phyloP scores from a whole-genome alignment of 1,140 invertebrate genomes.

The Leucophenga varia region DNA sequence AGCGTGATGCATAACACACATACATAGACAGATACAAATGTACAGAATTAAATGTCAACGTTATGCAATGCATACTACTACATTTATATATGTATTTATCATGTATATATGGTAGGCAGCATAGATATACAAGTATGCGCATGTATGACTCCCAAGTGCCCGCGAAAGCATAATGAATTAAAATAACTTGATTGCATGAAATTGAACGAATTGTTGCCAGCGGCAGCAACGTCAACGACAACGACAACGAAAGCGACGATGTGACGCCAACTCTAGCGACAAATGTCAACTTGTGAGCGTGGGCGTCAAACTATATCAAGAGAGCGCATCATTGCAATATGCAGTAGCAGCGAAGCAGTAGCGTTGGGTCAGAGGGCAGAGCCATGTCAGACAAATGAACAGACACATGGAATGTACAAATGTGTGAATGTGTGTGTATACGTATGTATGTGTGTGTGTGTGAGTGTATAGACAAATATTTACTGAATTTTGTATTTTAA shows the following conservation, averaged over 20 bases:
- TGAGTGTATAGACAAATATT: constrained; percentile 31
- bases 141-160: constrained; percentile 44
- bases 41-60: no score
- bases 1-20: constrained; percentile 19
- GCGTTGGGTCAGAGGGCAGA: no score
- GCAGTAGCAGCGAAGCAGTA: no score
- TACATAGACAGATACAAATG: no score
- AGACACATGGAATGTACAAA: constrained; percentile 9
- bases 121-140: no score
- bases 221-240: no score
- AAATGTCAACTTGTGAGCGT: no score
- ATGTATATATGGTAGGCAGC: no score
- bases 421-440: constrained; percentile 4
- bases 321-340: no score
- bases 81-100: neutral
- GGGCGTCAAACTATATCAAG: no score
- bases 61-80: neutral
- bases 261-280: no score
- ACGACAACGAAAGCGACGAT: no score
- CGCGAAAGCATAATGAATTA: constrained; percentile 53
- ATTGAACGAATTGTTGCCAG: constrained; percentile 50
- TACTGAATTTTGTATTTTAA: constrained; percentile 53
- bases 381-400: constrained; percentile 9
- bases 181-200: constrained; percentile 54
- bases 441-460: constrained; percentile 14